Percentiles rank a stretch among this genome's conserved stretches.
These are phyloP conservation scores for Sceloporus undulatus DNA, from an alignment of 2,113 vertebrate species.

Conservation along the genomic window DNA sequence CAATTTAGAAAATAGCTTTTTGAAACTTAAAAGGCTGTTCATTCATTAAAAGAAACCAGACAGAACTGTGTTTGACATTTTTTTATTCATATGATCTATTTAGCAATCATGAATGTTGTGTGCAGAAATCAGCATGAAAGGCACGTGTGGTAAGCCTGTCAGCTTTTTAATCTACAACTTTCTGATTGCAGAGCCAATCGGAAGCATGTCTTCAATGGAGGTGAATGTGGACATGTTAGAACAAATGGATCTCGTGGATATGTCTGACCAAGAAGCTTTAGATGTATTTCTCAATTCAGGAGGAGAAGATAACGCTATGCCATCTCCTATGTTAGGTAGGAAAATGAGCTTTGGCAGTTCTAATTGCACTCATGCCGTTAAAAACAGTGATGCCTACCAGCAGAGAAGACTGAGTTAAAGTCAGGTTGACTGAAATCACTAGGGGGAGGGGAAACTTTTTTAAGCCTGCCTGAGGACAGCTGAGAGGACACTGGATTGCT, in stretches of 20 bases:
- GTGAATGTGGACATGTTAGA: slow-evolving; percentile 92
- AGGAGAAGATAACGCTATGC: slow-evolving; percentile 79
- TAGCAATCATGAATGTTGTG: not conserved
- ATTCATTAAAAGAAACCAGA: not conserved
- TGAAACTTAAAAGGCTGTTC: not conserved
- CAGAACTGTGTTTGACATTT: not conserved
- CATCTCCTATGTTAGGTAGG: slow-evolving; percentile 85
- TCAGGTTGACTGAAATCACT: not conserved
- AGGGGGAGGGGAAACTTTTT: not conserved
- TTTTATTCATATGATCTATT: not conserved
- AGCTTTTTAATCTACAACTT: not conserved
- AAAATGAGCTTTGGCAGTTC: not conserved
- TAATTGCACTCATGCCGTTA: not conserved
- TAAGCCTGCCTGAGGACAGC: not conserved
- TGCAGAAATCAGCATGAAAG: not conserved
- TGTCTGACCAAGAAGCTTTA: slow-evolving; percentile 93
- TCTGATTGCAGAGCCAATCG: slow-evolving; percentile 82
- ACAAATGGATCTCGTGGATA: slow-evolving; percentile 91
- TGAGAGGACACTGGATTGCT: not conserved
- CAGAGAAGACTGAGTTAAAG: not conserved
- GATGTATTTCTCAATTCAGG: slow-evolving; percentile 94
- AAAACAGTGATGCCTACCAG: no score
- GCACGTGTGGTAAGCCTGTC: not conserved
- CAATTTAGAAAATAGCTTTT: not conserved
- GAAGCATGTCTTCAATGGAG: slow-evolving; percentile 96